A percentile compares a stretch with the other conserved stretches of the same genome.
Conservation (phyloP, 1,140 invertebrate genomes). For the Limonius californicus region DNA sequence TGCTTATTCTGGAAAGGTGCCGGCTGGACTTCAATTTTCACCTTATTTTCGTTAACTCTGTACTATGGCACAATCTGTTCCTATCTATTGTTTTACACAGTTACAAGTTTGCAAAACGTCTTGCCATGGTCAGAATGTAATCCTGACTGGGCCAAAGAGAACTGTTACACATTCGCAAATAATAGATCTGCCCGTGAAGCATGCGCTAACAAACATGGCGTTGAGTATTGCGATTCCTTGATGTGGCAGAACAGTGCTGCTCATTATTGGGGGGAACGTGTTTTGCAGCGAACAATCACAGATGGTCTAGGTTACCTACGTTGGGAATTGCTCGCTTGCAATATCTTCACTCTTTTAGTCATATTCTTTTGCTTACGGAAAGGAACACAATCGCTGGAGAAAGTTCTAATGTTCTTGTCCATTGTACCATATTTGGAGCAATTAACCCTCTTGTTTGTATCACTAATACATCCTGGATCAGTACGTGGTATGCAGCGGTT, state of each 20-base stretch:
- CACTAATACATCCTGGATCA: constrained; percentile 14
- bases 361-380: constrained; percentile 4
- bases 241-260: constrained; percentile 7
- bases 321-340: not conserved
- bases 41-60: not conserved
- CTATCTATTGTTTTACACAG: constrained; percentile 4
- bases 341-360: not conserved
- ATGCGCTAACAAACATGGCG: not conserved
- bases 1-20: not conserved
- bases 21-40: not conserved
- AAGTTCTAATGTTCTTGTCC: not conserved
- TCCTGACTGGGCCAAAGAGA: not conserved
- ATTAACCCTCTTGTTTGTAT: not conserved
- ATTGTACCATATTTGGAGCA: not conserved
- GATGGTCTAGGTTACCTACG: not conserved
- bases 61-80: not conserved
- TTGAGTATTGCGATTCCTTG: not conserved
- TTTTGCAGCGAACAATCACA: not conserved
- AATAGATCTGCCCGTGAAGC: constrained; percentile 10
- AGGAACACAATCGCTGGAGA: not conserved
- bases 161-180: constrained; percentile 10
- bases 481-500: constrained; percentile 2
- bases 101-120: not conserved
- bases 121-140: constrained; percentile 4
- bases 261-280: not conserved